Percentiles rank a stretch among this genome's conserved stretches.
Conservation (phyloP, 2,113 vertebrate species). For the Camelus dromedarius region DNA sequence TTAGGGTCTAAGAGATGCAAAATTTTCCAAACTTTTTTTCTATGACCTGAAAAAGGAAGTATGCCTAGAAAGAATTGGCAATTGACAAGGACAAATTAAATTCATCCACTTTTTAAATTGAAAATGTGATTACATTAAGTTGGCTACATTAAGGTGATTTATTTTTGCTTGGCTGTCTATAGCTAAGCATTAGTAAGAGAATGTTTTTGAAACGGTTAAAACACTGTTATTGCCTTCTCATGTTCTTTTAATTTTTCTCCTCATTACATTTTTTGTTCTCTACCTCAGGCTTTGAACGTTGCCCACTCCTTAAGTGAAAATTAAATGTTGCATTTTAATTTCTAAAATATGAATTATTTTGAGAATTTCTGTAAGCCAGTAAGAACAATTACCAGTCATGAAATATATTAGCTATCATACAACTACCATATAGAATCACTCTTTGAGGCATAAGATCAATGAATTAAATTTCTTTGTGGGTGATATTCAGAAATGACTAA, state of each 20-base stretch:
- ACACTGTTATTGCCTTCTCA: neutral
- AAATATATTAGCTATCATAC: constrained; percentile 33
- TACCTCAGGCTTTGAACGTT: neutral
- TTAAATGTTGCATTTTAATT: constrained; percentile 42
- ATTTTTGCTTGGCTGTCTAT: neutral
- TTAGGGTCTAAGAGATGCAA: neutral
- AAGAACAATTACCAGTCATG: constrained; percentile 17
- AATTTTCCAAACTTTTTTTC: constrained; percentile 31
- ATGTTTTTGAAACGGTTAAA: neutral
- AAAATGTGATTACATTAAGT: neutral
- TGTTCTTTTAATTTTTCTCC: constrained; percentile 49
- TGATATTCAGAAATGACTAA: constrained; percentile 45
- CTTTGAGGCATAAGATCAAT: constrained; percentile 27
- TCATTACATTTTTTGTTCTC: neutral
- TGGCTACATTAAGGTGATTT: neutral
- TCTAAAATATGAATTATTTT: constrained; percentile 47
- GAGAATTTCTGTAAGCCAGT: constrained; percentile 42
- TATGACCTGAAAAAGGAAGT: neutral
- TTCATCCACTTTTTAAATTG: constrained; percentile 32
- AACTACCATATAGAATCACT: neutral
- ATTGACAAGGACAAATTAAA: constrained; percentile 25
- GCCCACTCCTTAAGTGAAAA: neutral
- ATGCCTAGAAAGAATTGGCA: neutral
- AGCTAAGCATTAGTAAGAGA: neutral
- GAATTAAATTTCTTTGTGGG: constrained; percentile 50